Evolutionary conservation across 2,113 vertebrate genomes (phyloP), one percentile per base, ranked within the genome.

Genomic region (Coptodon bakossiorum): DNA sequence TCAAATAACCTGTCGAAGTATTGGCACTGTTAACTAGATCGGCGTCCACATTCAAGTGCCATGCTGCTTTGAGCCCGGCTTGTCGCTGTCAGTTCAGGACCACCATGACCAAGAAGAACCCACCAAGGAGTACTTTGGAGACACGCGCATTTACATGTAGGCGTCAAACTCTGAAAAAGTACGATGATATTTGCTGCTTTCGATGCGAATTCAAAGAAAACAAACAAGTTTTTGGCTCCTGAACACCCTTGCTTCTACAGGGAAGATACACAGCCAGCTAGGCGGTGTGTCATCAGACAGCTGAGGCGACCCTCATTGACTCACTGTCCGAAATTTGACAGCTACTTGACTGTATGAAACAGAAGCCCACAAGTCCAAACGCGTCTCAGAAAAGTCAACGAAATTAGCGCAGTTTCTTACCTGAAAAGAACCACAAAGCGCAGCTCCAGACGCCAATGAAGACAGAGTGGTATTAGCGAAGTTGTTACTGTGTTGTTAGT

Each of bases 51-150:
- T 9, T 29, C 2, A 19, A 57, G 85, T 19, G 53, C 29, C 54
- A 27, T 53, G 84, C 80, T 56, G 81, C 38, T 50, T 68, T n/a
- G 27, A 81, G 57, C 68, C n/a, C 79, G 82, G 16, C 57, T 9
- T 73, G 94, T 95, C 95, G 95, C 95, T 96, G 96, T 95, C 96
- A 95, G 93, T 96, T 96, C 96, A 96, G 95, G 93, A 96, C 95
- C 94, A 94, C 90, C 92, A 66, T 36, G 82, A 34, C 81, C 86
- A 88, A 54, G 17, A 88, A 83, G 53, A 86, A 84, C 88, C 71
- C 87, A 29, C 48, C 16, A 38, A 63, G 12, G 63, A 50, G 27
- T 57, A 86, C 85, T 93, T 88, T 22, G 8, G 2, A 83, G 31
- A n/a, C 17, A 31, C 45, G 43, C 53, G 9, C 34, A 12, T 61